Evolutionary conservation across 2,797 vertebrate genomes (phyloP).

Genomic region (Lacerta bilineata): DNA sequence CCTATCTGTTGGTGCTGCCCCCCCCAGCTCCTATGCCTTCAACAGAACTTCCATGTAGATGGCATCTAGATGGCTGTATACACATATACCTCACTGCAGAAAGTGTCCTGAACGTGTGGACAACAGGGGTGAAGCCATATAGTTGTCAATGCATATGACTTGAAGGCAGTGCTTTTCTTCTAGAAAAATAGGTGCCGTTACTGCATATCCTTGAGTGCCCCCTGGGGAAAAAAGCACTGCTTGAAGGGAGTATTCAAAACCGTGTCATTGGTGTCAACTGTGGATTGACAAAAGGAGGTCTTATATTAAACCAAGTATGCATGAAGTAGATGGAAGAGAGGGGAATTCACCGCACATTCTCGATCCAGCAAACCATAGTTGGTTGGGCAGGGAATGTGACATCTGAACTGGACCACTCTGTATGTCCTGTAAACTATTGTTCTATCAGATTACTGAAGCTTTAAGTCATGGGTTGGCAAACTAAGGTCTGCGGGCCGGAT

Average conservation of each 20-base stretch:
- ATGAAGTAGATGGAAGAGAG: not conserved
- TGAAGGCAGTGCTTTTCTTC: too few species aligned
- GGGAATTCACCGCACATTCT: not conserved
- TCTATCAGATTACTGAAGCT: not conserved
- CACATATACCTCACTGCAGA: not conserved
- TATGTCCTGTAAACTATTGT: not conserved
- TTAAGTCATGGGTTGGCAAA: not conserved
- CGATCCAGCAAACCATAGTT: not conserved
- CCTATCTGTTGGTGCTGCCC: too few species aligned
- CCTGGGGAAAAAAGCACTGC: too few species aligned
- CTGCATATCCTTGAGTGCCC: not conserved
- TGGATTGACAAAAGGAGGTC: constrained; percentile 1
- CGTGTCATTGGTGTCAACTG: too few species aligned
- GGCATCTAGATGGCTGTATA: not conserved
- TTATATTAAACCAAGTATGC: not conserved
- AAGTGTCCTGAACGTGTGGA: not conserved
- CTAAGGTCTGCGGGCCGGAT: too few species aligned
- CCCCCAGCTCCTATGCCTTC: not conserved
- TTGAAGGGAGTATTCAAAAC: too few species aligned
- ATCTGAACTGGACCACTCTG: not conserved
- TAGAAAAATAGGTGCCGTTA: not conserved
- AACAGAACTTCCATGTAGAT: not conserved
- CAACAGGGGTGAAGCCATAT: not conserved
- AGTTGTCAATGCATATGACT: not conserved
- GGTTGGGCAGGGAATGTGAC: not conserved